Percentiles rank a stretch among this genome's conserved stretches.
phyloP scores from a whole-genome alignment of 2,113 vertebrate genomes.

The Stegostoma tigrinum region DNA sequence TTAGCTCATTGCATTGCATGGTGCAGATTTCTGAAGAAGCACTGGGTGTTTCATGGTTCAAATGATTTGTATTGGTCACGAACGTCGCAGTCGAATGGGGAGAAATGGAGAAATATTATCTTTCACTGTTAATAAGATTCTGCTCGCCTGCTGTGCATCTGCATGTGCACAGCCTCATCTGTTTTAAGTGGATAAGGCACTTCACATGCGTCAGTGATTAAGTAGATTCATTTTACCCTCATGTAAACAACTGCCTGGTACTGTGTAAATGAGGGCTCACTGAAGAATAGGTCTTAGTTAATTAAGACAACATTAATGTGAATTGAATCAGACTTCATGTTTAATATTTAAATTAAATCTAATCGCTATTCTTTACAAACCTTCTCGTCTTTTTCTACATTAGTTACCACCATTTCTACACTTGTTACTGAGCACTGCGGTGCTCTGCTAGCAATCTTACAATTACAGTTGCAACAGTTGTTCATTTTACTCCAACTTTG shows the following conservation, averaged over 20 bases:
- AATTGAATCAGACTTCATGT: slow-evolving; percentile 15
- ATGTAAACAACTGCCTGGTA: background rate
- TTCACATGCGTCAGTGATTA: slow-evolving; percentile 18
- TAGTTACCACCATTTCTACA: background rate
- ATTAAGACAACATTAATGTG: slow-evolving; percentile 27
- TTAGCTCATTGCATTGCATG: background rate
- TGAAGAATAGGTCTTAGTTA: background rate
- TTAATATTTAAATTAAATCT: slow-evolving; percentile 12
- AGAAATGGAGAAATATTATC: slow-evolving; percentile 19
- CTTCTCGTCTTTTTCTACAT: background rate
- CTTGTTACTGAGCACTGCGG: background rate
- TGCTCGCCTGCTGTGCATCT: background rate
- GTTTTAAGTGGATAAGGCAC: slow-evolving; percentile 22
- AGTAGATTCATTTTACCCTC: background rate
- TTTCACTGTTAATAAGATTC: slow-evolving; percentile 10
- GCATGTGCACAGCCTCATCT: background rate
- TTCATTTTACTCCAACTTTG: background rate
- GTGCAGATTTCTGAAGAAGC: too few species aligned
- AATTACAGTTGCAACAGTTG: background rate
- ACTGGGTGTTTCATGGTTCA: background rate
- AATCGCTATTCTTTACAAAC: background rate
- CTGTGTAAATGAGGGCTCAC: slow-evolving; percentile 13
- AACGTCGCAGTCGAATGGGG: background rate
- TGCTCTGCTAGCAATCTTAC: background rate
- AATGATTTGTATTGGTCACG: background rate